Conservation (phyloP, 2,797 vertebrate genomes). For the Prionace glauca region DNA sequence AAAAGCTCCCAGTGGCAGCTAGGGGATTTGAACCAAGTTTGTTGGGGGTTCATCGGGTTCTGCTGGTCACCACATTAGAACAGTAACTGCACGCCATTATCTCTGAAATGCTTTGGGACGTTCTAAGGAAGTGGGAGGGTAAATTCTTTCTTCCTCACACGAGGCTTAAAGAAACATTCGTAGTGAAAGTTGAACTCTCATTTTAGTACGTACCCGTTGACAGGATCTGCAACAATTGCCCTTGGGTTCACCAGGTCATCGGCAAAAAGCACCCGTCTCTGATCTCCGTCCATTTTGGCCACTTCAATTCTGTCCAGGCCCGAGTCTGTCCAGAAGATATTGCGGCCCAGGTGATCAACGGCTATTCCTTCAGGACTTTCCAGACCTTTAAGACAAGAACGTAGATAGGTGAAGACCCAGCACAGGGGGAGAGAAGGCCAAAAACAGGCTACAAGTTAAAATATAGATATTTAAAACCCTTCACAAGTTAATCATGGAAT, state of each 20-base stretch:
- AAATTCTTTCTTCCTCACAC: background rate
- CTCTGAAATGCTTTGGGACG: background rate
- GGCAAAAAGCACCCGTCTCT: constrained; percentile 75
- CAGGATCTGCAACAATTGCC: constrained; percentile 71
- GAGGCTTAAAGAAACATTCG: background rate
- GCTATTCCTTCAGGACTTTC: constrained; percentile 84
- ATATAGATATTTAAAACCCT: background rate
- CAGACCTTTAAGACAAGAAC: constrained; percentile 59
- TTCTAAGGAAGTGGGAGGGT: background rate
- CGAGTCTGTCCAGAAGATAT: constrained; percentile 90
- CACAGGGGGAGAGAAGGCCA: background rate
- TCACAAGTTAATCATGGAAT: background rate
- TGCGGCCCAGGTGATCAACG: constrained; percentile 77
- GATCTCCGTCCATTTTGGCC: constrained; percentile 74
- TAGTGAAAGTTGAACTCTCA: background rate
- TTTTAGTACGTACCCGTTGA: constrained; percentile 63
- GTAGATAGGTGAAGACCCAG: background rate
- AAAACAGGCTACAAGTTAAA: background rate
- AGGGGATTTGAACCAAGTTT: background rate
- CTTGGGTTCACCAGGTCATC: constrained; percentile 79
- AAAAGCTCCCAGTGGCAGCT: background rate
- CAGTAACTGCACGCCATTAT: background rate
- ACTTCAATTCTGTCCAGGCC: constrained; percentile 78
- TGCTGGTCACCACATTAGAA: background rate
- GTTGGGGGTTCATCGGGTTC: background rate